phyloP scores from a whole-genome alignment of 2,888 invertebrate genomes.

The Alitta virens region DNA sequence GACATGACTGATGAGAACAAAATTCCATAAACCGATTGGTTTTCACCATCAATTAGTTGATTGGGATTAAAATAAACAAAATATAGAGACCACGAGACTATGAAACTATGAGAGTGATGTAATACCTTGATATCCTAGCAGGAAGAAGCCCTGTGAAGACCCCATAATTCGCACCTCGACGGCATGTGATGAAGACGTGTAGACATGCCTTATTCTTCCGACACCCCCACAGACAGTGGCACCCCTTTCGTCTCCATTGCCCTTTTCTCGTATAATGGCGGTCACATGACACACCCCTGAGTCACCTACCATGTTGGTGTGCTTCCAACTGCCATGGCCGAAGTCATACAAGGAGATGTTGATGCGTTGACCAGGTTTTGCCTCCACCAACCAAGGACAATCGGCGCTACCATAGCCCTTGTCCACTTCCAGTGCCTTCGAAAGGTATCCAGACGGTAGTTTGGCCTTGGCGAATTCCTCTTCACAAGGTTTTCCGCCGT shows the following conservation, averaged over 20 bases:
- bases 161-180: constrained; percentile 9
- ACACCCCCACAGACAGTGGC: constrained; percentile 12
- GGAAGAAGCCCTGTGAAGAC: constrained; percentile 1
- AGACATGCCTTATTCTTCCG: constrained; percentile 8
- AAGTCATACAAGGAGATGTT: constrained; percentile 10
- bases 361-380: constrained; percentile 9
- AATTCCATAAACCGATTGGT: too few relatives aligned
- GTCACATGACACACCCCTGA: constrained; percentile 15
- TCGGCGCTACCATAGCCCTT: constrained; percentile 13
- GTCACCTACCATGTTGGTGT: constrained; percentile 7
- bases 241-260: not conserved
- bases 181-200: constrained; percentile 4
- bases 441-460: constrained; percentile 9
- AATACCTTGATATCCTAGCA: constrained; percentile 6
- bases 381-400: constrained; percentile 22
- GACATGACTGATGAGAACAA: too few relatives aligned
- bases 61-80: too few relatives aligned
- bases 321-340: not conserved
- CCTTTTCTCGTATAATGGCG: constrained; percentile 10
- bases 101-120: too few relatives aligned
- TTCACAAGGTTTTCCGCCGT: not conserved
- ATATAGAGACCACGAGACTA: too few relatives aligned
- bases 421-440: constrained; percentile 8
- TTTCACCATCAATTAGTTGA: too few relatives aligned
- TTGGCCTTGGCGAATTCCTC: not conserved